Conservation (phyloP, 2,888 invertebrate genomes). For the Sphaerophoria rueppellii region DNA sequence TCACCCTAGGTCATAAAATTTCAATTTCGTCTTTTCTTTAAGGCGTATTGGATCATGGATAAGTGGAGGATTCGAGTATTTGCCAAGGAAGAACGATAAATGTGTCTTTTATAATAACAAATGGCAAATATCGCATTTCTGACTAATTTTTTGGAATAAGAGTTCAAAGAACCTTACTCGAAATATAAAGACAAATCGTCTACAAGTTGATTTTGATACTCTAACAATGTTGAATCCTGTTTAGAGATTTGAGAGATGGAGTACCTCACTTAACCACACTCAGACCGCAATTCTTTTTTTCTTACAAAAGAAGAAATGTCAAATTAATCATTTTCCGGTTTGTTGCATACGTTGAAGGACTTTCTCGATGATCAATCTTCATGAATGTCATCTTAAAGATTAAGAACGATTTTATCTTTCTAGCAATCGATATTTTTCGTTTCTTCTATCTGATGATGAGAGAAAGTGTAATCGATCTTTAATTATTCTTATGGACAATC, state of each 20-base stretch:
- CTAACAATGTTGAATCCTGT: background rate
- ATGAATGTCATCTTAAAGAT: constrained; percentile 46
- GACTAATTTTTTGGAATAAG: background rate
- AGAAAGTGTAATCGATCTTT: constrained; percentile 63
- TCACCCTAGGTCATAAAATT: constrained; percentile 49
- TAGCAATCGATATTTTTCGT: constrained; percentile 9
- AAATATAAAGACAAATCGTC: constrained; percentile 26
- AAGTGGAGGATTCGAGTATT: constrained; percentile 20
- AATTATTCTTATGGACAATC: constrained; percentile 45
- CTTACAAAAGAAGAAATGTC: background rate
- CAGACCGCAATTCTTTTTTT: constrained; percentile 38
- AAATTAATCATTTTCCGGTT: constrained; percentile 44
- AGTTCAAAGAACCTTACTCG: constrained; percentile 12
- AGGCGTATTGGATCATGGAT: background rate
- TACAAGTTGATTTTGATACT: constrained; percentile 3
- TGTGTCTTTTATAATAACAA: constrained; percentile 48
- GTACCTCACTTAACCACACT: constrained; percentile 21
- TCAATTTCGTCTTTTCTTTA: background rate
- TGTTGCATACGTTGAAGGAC: constrained; percentile 19
- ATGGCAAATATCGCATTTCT: constrained; percentile 24
- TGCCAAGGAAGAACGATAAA: constrained; percentile 39
- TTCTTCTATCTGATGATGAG: background rate
- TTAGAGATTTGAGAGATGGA: background rate
- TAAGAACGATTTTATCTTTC: background rate
- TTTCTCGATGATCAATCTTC: constrained; percentile 59